phyloP scores from a whole-genome alignment of 2,113 vertebrate species.

The Cyprinus carpio region DNA sequence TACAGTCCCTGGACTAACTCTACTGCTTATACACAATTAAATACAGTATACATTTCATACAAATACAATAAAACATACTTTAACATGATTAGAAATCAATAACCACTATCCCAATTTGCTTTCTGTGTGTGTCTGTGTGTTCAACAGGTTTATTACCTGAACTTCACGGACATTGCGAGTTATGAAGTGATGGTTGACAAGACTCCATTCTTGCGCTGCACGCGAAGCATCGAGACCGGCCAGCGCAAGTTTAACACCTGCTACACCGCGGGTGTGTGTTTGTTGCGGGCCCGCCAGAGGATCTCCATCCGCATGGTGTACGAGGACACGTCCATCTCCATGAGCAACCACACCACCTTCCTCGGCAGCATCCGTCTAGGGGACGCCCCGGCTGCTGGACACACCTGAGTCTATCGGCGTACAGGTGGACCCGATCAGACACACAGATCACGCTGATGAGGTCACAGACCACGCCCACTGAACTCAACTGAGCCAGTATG shows the following conservation, averaged over 20 bases:
- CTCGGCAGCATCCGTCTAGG: slow-evolving; percentile 87
- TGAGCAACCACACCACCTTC: slow-evolving; percentile 83
- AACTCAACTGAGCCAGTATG: slow-evolving; percentile 1
- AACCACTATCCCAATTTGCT: not conserved
- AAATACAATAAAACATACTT: not conserved
- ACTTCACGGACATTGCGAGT: slow-evolving; percentile 90
- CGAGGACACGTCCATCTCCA: slow-evolving; percentile 78
- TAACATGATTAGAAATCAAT: not conserved
- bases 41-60: not conserved
- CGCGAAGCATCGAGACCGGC: slow-evolving; percentile 75
- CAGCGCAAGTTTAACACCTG: slow-evolving; percentile 82
- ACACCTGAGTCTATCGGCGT: slow-evolving; percentile 44
- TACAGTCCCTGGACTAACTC: slow-evolving; percentile 90
- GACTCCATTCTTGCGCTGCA: slow-evolving; percentile 82
- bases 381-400: slow-evolving; percentile 72
- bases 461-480: not conserved
- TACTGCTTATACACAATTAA: slow-evolving; percentile 50
- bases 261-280: slow-evolving; percentile 76
- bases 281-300: slow-evolving; percentile 81
- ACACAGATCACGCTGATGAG: slow-evolving; percentile 12
- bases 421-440: not conserved
- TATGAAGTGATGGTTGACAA: slow-evolving; percentile 90
- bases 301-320: slow-evolving; percentile 85
- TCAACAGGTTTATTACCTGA: slow-evolving; percentile 88
- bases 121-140: slow-evolving; percentile 19